phyloP scores from a whole-genome alignment of 2,797 vertebrate genomes.

The Pygocentrus nattereri region DNA sequence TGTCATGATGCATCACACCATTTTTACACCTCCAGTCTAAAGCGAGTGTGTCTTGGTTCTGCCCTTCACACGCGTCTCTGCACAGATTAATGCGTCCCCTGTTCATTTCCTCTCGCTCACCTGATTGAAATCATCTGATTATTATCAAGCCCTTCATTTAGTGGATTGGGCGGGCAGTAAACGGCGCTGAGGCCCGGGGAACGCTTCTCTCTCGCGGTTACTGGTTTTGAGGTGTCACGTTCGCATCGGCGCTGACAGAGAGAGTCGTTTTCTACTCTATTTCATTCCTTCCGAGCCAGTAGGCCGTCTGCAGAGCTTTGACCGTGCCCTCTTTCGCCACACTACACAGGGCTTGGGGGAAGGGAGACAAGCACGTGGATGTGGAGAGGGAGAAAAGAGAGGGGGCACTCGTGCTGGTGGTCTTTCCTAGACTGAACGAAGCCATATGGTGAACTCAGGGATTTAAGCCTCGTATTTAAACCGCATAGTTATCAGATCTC shows the following conservation, averaged over 20 bases:
- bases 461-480: background rate
- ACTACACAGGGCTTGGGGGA: slow-evolving; percentile 26
- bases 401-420: background rate
- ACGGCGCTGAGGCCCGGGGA: too few species aligned
- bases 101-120: background rate
- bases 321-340: slow-evolving; percentile 28
- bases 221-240: background rate
- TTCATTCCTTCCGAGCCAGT: slow-evolving; percentile 47
- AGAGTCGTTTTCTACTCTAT: slow-evolving; percentile 43
- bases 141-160: background rate
- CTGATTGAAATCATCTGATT: background rate
- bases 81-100: background rate
- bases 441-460: background rate
- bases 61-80: too few species aligned
- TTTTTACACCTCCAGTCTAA: too few species aligned
- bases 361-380: background rate
- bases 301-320: slow-evolving; percentile 26
- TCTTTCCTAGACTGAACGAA: background rate
- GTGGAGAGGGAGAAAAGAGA: background rate
- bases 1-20: too few species aligned
- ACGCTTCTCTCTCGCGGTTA: background rate
- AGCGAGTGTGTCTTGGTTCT: too few species aligned
- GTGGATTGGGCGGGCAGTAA: background rate
- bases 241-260: background rate
- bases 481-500: background rate